Evolutionary conservation across 1,140 invertebrate genomes (phyloP).

Genomic region (Ylistrum balloti): DNA sequence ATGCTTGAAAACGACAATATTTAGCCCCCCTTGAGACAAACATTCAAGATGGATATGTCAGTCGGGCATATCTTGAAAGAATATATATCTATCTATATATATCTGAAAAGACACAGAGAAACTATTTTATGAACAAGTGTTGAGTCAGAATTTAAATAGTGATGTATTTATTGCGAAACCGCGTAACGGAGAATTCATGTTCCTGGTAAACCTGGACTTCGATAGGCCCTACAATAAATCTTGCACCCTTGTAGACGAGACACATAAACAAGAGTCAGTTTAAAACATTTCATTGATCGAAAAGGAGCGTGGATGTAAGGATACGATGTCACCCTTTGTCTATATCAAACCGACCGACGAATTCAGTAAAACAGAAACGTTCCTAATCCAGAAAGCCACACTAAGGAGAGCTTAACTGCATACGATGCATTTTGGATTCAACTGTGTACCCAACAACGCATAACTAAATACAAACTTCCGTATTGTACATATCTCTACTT

Average conservation of each 20-base stretch:
- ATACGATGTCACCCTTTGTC: not conserved
- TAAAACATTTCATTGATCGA: not conserved
- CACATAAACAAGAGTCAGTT: not conserved
- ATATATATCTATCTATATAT: not conserved
- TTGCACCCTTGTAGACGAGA: constrained; percentile 23
- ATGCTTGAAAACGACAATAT: not conserved
- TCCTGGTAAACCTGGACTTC: not conserved
- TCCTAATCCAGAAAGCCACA: too few species aligned
- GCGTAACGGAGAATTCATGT: not conserved
- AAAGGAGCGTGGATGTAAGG: not conserved
- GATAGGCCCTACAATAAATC: not conserved
- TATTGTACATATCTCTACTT: too few species aligned
- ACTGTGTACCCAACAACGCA: too few species aligned
- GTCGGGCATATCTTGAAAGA: not conserved
- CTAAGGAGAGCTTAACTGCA: too few species aligned
- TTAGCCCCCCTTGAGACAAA: not conserved
- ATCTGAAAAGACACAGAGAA: not conserved
- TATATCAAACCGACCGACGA: not conserved
- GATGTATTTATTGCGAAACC: not conserved
- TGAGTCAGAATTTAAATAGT: not conserved
- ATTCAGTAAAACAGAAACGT: too few species aligned
- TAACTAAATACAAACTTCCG: too few species aligned
- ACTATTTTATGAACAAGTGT: not conserved
- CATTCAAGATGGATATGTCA: not conserved
- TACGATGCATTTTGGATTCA: too few species aligned